These are phyloP conservation scores for Anomalospiza imberbis DNA, from an alignment of 2,797 vertebrate genomes.

Conservation along the genomic window DNA sequence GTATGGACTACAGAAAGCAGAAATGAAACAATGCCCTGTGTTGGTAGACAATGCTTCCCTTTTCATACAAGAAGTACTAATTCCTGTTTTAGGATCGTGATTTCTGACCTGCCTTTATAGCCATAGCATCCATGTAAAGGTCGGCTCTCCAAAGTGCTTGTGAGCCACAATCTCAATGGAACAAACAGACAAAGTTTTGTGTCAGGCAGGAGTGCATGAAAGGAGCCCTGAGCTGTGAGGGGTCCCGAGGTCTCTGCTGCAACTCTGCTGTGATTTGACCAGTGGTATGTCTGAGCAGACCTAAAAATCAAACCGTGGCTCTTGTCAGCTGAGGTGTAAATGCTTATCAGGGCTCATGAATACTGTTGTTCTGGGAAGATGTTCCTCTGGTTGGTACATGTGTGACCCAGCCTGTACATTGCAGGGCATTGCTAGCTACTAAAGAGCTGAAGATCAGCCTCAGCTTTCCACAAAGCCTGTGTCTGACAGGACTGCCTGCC, in stretches of 20 bases:
- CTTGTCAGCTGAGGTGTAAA: not conserved
- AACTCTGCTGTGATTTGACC: not conserved
- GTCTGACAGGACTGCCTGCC: not conserved
- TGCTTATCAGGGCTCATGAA: not conserved
- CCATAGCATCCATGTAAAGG: not conserved
- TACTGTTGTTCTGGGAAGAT: not conserved
- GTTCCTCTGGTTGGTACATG: not conserved
- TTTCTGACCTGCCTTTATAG: not conserved
- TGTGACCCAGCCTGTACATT: not conserved
- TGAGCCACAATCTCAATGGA: not conserved
- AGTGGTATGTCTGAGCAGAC: not conserved
- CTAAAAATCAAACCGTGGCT: not conserved
- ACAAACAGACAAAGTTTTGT: not conserved
- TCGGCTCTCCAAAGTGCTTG: not conserved
- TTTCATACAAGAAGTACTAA: not conserved
- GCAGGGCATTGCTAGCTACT: not conserved
- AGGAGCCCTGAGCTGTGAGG: not conserved
- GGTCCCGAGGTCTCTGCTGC: not conserved
- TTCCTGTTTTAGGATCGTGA: not conserved
- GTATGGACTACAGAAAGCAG: not conserved
- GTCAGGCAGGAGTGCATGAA: accelerated
- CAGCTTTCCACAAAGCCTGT: not conserved
- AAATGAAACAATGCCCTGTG: not conserved
- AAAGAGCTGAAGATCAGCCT: not conserved
- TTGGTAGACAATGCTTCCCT: not conserved